These are phyloP conservation scores for Lissonota sp. DNA, from an alignment of 2,888 invertebrate species.

Conservation along the genomic window DNA sequence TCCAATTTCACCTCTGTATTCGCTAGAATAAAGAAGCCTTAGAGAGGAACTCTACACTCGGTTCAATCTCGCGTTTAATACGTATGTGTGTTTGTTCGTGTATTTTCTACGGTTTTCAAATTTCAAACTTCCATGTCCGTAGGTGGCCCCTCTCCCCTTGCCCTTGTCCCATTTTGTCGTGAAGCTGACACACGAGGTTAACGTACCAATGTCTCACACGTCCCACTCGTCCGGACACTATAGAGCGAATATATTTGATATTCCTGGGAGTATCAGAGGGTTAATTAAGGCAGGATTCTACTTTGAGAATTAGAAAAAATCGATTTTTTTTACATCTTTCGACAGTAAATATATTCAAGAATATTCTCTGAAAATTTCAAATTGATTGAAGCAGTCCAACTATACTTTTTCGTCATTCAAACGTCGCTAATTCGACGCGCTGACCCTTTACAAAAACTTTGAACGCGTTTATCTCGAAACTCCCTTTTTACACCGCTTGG, in stretches of 20 bases:
- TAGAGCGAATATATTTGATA: conserved; percentile 48
- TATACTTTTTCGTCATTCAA: no score
- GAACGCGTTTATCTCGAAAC: no score
- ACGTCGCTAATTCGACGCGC: no score
- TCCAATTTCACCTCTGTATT: conserved; percentile 59
- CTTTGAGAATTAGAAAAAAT: no score
- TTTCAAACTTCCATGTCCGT: conserved; percentile 4
- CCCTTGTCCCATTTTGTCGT: not conserved
- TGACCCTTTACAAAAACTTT: no score
- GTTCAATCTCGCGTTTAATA: not conserved
- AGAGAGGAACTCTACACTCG: conserved; percentile 23
- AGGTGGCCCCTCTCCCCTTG: not conserved
- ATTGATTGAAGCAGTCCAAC: no score
- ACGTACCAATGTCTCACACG: not conserved
- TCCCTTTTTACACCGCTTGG: no score
- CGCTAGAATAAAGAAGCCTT: conserved; percentile 54
- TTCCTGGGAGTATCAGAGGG: conserved; percentile 9
- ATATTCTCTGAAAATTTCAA: no score
- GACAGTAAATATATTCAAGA: no score
- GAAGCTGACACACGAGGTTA: not conserved
- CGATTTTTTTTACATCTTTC: no score
- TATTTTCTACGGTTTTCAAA: conserved; percentile 47
- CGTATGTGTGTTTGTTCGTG: not conserved
- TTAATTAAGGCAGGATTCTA: no score
- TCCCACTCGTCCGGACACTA: conserved; percentile 38